These are phyloP conservation scores for Cairina moschata DNA, from an alignment of 2,113 vertebrate species.

Conservation along the genomic window DNA sequence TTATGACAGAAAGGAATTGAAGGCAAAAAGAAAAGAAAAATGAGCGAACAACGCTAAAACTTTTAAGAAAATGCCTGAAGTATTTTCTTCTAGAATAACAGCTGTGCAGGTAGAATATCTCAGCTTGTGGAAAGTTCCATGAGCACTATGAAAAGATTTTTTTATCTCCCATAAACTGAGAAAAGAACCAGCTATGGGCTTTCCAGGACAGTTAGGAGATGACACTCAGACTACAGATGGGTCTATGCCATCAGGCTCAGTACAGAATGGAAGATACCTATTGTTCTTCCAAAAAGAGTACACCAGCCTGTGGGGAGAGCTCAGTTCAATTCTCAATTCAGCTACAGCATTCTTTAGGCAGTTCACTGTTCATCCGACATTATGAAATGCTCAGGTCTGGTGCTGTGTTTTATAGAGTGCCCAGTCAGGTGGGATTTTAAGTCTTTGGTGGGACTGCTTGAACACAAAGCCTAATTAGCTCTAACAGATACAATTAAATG, in stretches of 20 bases:
- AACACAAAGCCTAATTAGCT: not conserved
- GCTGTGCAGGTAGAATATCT: constrained; percentile 1
- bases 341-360: not conserved
- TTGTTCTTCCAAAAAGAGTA: not conserved
- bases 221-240: not conserved
- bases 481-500: not conserved
- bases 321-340: not conserved
- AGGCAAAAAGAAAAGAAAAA: constrained; percentile 47
- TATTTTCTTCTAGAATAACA: constrained; percentile 46
- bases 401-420: not conserved
- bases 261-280: rapidly evolving
- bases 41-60: constrained; percentile 40
- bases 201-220: not conserved
- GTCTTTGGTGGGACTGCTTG: not conserved
- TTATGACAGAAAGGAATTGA: constrained; percentile 30
- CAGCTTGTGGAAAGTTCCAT: constrained; percentile 5
- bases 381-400: not conserved
- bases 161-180: constrained; percentile 8
- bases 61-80: constrained; percentile 46
- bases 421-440: not conserved
- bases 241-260: not conserved
- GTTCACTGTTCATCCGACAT: not conserved
- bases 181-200: not conserved
- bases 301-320: not conserved
- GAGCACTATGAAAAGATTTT: not conserved